phyloP scores from a whole-genome alignment of 2,888 invertebrate genomes.

The Mantis religiosa region DNA sequence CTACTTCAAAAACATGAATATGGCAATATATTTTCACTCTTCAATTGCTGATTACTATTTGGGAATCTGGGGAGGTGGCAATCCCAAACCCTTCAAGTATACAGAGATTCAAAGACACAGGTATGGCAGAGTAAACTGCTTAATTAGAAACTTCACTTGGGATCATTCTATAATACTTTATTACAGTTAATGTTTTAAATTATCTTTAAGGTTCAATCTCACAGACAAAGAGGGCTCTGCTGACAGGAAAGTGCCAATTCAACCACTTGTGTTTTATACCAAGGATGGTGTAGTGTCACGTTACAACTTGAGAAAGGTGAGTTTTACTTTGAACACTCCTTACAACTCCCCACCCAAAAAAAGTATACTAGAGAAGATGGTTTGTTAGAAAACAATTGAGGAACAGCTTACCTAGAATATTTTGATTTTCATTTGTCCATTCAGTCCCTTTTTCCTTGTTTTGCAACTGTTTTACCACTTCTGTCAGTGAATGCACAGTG shows the following conservation, averaged over 20 bases:
- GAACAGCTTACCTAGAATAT: too few species aligned
- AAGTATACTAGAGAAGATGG: neutral
- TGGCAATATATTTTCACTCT: constrained; percentile 94
- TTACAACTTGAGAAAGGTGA: constrained; percentile 90
- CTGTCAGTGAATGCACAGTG: too few species aligned
- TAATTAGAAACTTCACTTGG: neutral
- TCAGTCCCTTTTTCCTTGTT: too few species aligned
- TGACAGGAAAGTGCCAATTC: constrained; percentile 90
- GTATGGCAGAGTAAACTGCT: constrained; percentile 35
- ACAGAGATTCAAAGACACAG: constrained; percentile 94
- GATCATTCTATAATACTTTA: neutral
- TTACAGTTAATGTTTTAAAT: neutral
- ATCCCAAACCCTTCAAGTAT: constrained; percentile 92
- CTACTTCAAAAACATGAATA: constrained; percentile 96
- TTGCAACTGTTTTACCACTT: too few species aligned
- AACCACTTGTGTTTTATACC: constrained; percentile 85
- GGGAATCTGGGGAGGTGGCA: constrained; percentile 94
- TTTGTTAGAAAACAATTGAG: too few species aligned
- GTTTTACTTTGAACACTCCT: constrained; percentile 12
- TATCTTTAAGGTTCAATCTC: constrained; percentile 59
- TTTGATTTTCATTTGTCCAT: too few species aligned
- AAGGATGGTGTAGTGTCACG: constrained; percentile 85
- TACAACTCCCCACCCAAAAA: neutral
- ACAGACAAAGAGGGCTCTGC: constrained; percentile 86
- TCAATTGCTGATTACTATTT: constrained; percentile 97